A percentile compares a stretch with the other conserved stretches of the same genome.
These are phyloP conservation scores for Grammomys dolichurus DNA, from an alignment of 2,113 vertebrate genomes.

Conservation along the genomic window DNA sequence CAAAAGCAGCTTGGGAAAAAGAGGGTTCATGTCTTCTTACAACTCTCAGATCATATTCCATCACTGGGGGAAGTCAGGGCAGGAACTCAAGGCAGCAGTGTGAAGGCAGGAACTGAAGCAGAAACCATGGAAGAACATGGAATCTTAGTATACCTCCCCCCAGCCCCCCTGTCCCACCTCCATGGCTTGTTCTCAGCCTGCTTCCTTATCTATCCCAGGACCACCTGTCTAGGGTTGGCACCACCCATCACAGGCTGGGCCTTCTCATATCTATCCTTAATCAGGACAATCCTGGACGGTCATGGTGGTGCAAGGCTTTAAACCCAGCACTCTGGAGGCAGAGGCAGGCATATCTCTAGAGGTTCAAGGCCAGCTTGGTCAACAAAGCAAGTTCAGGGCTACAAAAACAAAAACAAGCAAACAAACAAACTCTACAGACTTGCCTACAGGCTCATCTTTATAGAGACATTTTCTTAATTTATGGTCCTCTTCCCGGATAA, in stretches of 20 bases:
- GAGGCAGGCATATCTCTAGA: background rate
- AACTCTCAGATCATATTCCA: background rate
- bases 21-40: background rate
- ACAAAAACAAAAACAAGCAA: background rate
- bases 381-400: background rate
- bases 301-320: background rate
- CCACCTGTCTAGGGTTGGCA: background rate
- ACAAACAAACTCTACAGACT: background rate
- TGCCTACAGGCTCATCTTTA: too few relatives aligned
- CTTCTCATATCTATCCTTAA: background rate
- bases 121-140: background rate
- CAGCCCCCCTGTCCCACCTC: background rate
- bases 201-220: background rate
- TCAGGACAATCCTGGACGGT: background rate
- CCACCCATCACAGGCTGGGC: background rate
- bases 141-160: background rate
- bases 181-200: too few relatives aligned
- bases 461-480: background rate
- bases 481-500: background rate
- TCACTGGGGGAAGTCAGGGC: background rate
- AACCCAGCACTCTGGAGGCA: background rate
- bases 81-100: background rate
- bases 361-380: background rate
- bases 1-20: background rate
- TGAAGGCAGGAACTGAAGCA: background rate